Percentiles rank a stretch among this genome's conserved stretches.
phyloP scores from a whole-genome alignment of 2,888 invertebrate genomes.

The Heliconius sara region DNA sequence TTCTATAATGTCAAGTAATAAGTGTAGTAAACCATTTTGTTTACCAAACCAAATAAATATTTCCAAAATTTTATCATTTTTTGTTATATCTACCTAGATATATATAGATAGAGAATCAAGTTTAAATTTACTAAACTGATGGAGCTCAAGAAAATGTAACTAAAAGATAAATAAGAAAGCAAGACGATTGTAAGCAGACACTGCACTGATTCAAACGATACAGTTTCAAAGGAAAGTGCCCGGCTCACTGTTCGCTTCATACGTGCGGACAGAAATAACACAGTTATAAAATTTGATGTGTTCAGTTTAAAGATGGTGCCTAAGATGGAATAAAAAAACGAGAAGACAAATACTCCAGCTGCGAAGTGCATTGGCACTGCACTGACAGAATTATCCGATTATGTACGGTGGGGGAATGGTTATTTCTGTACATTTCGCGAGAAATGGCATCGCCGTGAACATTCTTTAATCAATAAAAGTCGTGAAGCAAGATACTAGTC shows the following conservation, averaged over 20 bases:
- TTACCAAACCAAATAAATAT: too few relatives aligned
- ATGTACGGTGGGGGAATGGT: constrained; percentile 66
- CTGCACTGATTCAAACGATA: constrained; percentile 59
- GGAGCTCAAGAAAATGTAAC: constrained; percentile 57
- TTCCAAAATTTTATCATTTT: too few relatives aligned
- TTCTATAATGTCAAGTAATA: too few relatives aligned
- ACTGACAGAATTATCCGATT: constrained; percentile 75
- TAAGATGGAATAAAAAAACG: constrained; percentile 60
- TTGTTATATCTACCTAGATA: too few relatives aligned
- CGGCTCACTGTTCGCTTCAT: constrained; percentile 58
- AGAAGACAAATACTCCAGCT: constrained; percentile 71
- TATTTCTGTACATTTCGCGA: constrained; percentile 80
- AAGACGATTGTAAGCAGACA: constrained; percentile 67
- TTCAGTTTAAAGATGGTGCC: constrained; percentile 57
- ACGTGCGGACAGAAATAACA: constrained; percentile 60
- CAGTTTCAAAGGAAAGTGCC: constrained; percentile 74
- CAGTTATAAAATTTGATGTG: constrained; percentile 56
- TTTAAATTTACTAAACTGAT: constrained; percentile 35
- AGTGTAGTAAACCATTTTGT: too few relatives aligned
- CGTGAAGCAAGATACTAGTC: constrained; percentile 17
- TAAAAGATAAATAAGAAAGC: constrained; percentile 64
- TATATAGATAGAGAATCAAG: not conserved
- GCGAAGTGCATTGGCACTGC: constrained; percentile 75
- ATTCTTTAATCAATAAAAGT: constrained; percentile 52
- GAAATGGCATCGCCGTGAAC: constrained; percentile 65